These are phyloP conservation scores for Gadopsis marmoratus DNA, from an alignment of 2,797 vertebrate genomes.

Conservation along the genomic window DNA sequence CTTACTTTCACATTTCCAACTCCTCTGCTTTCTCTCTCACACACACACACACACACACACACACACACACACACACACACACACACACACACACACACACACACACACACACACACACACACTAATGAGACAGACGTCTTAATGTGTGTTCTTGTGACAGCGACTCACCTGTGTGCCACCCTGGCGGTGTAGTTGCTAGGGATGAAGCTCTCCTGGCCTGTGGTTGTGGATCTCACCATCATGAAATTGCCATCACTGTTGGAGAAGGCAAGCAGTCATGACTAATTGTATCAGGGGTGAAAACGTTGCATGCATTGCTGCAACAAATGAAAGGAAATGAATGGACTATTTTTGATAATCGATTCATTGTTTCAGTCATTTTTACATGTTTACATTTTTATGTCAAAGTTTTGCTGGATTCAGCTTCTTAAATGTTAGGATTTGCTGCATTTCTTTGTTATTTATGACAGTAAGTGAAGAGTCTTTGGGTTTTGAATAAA, in stretches of 20 bases:
- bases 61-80: background rate
- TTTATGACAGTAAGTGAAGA: no score
- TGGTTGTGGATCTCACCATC: slow-evolving; percentile 84
- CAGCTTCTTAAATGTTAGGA: no score
- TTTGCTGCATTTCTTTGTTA: no score
- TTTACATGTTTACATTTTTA: no score
- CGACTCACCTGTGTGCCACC: slow-evolving; percentile 85
- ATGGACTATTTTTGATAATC: no score
- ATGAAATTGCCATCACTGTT: slow-evolving; percentile 89
- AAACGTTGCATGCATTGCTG: background rate
- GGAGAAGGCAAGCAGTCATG: slow-evolving; percentile 37
- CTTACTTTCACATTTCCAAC: background rate
- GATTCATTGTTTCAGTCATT: no score
- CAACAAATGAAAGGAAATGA: no score
- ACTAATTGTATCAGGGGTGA: background rate
- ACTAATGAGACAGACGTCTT: background rate
- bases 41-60: background rate
- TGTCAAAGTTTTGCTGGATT: no score
- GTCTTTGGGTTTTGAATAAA: no score
- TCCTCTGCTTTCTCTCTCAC: slow-evolving; percentile 12
- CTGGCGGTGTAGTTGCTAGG: slow-evolving; percentile 86
- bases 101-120: background rate
- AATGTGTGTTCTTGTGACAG: background rate
- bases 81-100: background rate
- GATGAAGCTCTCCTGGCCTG: slow-evolving; percentile 82